These are phyloP conservation scores for Melanocharis versteri DNA, from an alignment of 2,113 vertebrate genomes.

Conservation along the genomic window DNA sequence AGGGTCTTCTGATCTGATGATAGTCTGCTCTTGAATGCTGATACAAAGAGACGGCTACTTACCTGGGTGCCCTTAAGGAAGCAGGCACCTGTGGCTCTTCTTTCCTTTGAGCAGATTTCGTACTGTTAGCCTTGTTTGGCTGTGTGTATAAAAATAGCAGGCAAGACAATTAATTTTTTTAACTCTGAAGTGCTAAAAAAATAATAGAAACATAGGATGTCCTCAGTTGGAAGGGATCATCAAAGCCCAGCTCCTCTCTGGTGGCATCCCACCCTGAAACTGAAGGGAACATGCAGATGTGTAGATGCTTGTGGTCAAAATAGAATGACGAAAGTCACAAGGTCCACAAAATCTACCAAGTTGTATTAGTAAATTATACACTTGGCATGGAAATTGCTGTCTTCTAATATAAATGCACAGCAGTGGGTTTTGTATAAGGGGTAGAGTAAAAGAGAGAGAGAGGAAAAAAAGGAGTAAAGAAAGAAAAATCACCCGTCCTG, in stretches of 20 bases:
- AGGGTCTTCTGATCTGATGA: neutral
- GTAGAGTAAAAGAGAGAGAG: neutral
- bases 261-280: neutral
- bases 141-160: neutral
- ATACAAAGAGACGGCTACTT: neutral
- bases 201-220: neutral
- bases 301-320: neutral
- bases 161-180: neutral
- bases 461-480: neutral
- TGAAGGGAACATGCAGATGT: neutral
- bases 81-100: neutral
- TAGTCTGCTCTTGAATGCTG: neutral
- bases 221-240: neutral
- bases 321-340: neutral
- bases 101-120: neutral
- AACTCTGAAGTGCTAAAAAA: neutral
- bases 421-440: neutral
- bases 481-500: neutral
- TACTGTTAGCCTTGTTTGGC: neutral
- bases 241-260: accelerated
- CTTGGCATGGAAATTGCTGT: neutral
- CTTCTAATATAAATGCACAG: neutral
- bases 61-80: neutral
- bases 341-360: neutral
- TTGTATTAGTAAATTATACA: neutral